Conservation (phyloP, 2,888 invertebrate species). For the Trachelus stipa region DNA sequence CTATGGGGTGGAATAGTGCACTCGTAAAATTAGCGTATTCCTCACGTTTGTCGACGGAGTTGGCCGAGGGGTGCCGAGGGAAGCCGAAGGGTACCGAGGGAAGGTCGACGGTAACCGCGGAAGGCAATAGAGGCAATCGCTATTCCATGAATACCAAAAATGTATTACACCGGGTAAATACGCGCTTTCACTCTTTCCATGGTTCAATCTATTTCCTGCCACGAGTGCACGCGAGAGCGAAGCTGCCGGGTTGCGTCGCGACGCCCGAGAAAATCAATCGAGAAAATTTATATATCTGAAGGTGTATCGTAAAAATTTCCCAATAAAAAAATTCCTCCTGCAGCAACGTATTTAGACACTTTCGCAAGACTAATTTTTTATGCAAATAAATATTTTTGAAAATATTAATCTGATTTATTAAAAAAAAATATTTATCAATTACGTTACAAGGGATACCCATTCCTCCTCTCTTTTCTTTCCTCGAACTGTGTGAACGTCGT, state of each 20-base stretch:
- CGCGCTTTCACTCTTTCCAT: background rate
- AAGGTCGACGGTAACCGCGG: slow-evolving; percentile 16
- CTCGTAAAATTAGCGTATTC: slow-evolving; percentile 58
- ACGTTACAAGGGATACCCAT: too few relatives aligned
- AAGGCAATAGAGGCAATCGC: slow-evolving; percentile 51
- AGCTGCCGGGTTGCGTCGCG: background rate
- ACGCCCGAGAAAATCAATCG: background rate
- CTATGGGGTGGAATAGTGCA: slow-evolving; percentile 20
- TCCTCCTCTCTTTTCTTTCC: too few relatives aligned
- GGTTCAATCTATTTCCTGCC: slow-evolving; percentile 4
- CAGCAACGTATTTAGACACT: background rate
- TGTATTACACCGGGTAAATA: slow-evolving; percentile 36
- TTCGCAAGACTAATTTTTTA: background rate
- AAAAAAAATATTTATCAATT: too few relatives aligned
- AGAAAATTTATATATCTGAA: background rate
- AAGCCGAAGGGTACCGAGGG: slow-evolving; percentile 13
- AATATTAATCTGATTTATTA: background rate
- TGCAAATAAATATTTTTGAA: background rate
- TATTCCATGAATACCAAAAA: slow-evolving; percentile 62
- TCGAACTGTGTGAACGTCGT: background rate
- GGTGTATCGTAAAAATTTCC: background rate
- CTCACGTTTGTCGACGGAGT: slow-evolving; percentile 41
- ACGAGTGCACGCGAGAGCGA: background rate
- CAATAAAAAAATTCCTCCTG: background rate
- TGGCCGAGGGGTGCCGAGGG: slow-evolving; percentile 28